Conservation (phyloP, 2,113 vertebrate species). For the Octodon degus region DNA sequence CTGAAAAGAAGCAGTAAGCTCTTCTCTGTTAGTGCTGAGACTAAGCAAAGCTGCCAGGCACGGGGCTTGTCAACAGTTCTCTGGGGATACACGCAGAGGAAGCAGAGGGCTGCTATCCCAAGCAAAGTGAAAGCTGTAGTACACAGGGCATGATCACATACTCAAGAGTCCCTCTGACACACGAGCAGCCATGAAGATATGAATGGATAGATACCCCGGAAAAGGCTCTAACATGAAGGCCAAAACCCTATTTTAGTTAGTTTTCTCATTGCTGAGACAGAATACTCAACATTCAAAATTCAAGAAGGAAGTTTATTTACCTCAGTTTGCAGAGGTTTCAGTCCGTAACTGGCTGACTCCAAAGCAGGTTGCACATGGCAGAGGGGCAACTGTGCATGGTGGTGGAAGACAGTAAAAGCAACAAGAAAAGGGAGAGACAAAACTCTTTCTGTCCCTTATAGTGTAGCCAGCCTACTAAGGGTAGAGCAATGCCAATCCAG, state of each 20-base stretch:
- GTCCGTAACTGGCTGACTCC: neutral
- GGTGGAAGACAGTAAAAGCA: neutral
- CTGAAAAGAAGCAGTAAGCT: neutral
- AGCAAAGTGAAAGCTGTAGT: neutral
- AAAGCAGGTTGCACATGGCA: neutral
- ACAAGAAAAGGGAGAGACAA: neutral
- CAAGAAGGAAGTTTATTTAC: neutral
- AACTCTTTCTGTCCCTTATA: neutral
- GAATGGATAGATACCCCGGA: neutral
- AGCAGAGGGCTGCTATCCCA: neutral
- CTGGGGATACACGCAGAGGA: neutral
- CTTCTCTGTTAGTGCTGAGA: neutral
- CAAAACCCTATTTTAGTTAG: neutral
- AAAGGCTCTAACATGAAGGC: neutral
- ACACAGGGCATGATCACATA: neutral
- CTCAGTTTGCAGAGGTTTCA: neutral
- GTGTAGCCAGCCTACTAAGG: neutral
- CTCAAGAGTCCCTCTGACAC: neutral
- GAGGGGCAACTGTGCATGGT: neutral
- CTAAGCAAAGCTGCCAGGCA: neutral
- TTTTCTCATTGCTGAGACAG: neutral
- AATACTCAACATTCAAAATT: neutral
- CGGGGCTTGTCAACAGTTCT: neutral
- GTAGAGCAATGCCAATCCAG: neutral
- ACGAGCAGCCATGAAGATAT: neutral